Evolutionary conservation across 2,113 vertebrate species (phyloP), one percentile per base, ranked within the genome.

Genomic region (Notarius lentiginosus): DNA sequence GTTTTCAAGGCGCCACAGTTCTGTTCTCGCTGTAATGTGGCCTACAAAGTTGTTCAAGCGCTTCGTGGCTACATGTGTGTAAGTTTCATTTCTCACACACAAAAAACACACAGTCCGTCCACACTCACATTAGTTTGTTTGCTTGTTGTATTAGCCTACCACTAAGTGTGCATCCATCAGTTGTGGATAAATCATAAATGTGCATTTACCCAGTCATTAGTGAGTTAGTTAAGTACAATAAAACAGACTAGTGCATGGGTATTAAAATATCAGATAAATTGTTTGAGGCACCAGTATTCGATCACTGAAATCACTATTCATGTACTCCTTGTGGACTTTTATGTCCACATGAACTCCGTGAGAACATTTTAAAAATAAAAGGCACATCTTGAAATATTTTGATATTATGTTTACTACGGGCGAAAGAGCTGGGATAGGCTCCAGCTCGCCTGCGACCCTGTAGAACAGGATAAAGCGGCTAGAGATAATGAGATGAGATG

Each of bases 1-100:
- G 63, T 15, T n/a, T 66, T 75, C 66, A 87, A 70, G 61, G 20
- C 82, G 75, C 75, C 91, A 6, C 95, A 95, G 89, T 90, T 91
- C 30, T 97, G 97, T 84, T 93, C 94, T 0, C 89, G 92, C 0
- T 97, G 97, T 56, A 95, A 94, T 0, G 92, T 95, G 18, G 94
- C 96, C 72, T 97, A 97, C 85, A 94, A 96, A 53, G 92, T 96
- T 82, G 95, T 94, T 24, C 95, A 95, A 88, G 93, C 95, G 63
- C 91, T 97, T 63, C 93, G 96, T 92, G 96, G 96, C 73, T 96
- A 96, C 18, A 96, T 97, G 95, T 97, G 96, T 95, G 96, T 97
- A 95, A 96, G 96, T 97, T 84, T 80, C 14, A 27, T 53, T 24
- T n/a, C 53, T 0, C 56, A 18, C 47, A 76, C n/a, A 76, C 12